Conservation (phyloP, 2,888 invertebrate genomes). For the Orthosia gothica region DNA sequence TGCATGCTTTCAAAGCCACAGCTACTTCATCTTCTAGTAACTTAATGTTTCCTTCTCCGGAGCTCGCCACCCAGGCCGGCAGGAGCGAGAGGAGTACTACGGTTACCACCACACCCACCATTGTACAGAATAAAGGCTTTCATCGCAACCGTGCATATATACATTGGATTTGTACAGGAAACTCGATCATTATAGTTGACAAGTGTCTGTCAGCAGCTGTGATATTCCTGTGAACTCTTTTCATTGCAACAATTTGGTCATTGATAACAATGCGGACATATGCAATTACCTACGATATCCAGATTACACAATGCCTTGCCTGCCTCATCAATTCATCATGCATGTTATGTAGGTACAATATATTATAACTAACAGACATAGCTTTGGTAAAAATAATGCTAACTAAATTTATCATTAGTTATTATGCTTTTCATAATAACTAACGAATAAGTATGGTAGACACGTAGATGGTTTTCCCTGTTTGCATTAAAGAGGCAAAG, state of each 20-base stretch:
- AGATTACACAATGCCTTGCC: neutral
- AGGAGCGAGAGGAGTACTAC: constrained; percentile 73
- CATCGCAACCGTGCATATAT: constrained; percentile 66
- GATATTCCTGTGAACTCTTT: constrained; percentile 56
- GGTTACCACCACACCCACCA: constrained; percentile 73
- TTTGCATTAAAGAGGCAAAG: neutral
- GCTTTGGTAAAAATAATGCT: neutral
- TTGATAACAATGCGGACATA: constrained; percentile 38
- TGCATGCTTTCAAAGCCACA: constrained; percentile 81
- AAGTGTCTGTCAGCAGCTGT: constrained; percentile 72
- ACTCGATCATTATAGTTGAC: constrained; percentile 77
- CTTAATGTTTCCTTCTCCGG: constrained; percentile 85
- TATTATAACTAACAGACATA: neutral
- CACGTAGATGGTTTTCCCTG: neutral
- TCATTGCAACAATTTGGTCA: constrained; percentile 41
- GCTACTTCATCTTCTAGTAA: constrained; percentile 86
- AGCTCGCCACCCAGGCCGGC: constrained; percentile 75
- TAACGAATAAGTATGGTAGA: neutral
- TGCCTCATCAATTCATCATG: constrained; percentile 9
- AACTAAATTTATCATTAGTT: too few relatives aligned
- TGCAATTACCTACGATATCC: constrained; percentile 12
- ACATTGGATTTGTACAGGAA: constrained; percentile 79
- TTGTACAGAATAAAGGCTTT: constrained; percentile 65
- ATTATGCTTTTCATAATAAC: too few relatives aligned
- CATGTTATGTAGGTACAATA: neutral